These are phyloP conservation scores for Agrotis puta DNA, from an alignment of 2,888 invertebrate genomes.

Conservation along the genomic window DNA sequence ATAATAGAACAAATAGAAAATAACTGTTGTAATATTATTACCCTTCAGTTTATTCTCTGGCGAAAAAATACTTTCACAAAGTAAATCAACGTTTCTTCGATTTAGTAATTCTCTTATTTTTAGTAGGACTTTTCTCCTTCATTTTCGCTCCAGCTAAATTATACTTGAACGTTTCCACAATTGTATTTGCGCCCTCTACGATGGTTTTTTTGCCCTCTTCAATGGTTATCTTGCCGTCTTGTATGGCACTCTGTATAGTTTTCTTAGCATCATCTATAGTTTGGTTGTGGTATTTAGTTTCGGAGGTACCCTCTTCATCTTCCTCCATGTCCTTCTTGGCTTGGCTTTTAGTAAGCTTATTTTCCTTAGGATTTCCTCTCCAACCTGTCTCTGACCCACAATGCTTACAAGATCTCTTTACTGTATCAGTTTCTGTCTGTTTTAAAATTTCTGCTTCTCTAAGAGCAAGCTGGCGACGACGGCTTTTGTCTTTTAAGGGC, in stretches of 20 bases:
- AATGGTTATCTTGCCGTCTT: neutral
- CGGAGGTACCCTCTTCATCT: neutral
- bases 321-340: neutral
- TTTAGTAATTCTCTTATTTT: constrained; percentile 2
- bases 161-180: neutral
- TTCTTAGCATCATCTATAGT: neutral
- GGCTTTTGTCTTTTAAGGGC: too few species aligned
- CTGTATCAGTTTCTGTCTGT: neutral
- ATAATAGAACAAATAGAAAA: too few species aligned
- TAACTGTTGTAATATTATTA: too few species aligned
- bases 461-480: too few species aligned
- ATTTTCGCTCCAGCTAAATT: neutral
- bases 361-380: constrained; percentile 1
- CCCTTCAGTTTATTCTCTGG: too few species aligned
- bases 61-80: too few species aligned
- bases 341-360: neutral
- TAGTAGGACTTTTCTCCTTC: neutral
- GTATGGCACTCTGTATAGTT: neutral
- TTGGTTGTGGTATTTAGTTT: neutral
- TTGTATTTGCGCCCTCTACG: neutral
- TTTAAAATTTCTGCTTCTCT: too few species aligned
- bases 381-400: neutral
- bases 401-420: constrained; percentile 4
- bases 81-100: neutral
- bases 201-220: neutral